Percentiles rank a stretch among this genome's conserved stretches.
Evolutionary conservation across 1,140 invertebrate genomes (phyloP).

Genomic region (Dinoponera quadriceps): DNA sequence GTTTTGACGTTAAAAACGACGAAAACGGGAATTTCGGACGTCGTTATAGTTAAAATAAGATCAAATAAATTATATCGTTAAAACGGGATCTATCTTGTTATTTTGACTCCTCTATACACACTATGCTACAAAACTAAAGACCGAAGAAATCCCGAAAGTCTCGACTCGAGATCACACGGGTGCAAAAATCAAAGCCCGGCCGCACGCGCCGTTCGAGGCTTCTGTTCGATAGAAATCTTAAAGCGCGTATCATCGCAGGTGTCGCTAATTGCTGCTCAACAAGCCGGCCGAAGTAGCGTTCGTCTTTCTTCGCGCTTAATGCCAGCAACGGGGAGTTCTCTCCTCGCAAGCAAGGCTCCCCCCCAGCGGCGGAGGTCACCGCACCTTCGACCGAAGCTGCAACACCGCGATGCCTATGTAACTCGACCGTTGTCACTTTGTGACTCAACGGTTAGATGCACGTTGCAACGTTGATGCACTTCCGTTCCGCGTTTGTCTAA

Average conservation of each 20-base stretch:
- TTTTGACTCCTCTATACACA: too few species aligned
- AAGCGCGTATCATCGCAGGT: neutral
- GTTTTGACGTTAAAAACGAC: too few species aligned
- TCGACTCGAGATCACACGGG: too few species aligned
- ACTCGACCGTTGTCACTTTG: conserved; percentile 64
- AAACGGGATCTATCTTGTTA: too few species aligned
- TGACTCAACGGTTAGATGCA: conserved; percentile 62
- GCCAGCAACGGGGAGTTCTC: neutral
- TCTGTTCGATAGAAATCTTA: conserved; percentile 4
- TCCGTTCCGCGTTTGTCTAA: conserved; percentile 67
- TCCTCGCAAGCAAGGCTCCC: neutral
- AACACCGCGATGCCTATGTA: conserved; percentile 40
- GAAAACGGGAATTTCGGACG: too few species aligned
- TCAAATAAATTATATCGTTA: too few species aligned
- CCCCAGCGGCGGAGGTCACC: conserved; percentile 41
- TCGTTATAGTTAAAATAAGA: too few species aligned
- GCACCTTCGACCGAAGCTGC: conserved; percentile 34
- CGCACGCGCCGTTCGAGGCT: too few species aligned
- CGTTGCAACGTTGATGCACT: conserved; percentile 66
- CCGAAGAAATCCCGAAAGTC: too few species aligned
- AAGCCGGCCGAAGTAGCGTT: neutral
- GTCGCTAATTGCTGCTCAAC: conserved; percentile 4
- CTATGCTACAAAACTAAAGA: too few species aligned
- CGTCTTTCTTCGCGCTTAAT: neutral
- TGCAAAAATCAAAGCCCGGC: too few species aligned